A percentile compares a stretch with the other conserved stretches of the same genome.
Conservation (phyloP, 92 coral and sea anemone species). For the Pocillopora grandis region DNA sequence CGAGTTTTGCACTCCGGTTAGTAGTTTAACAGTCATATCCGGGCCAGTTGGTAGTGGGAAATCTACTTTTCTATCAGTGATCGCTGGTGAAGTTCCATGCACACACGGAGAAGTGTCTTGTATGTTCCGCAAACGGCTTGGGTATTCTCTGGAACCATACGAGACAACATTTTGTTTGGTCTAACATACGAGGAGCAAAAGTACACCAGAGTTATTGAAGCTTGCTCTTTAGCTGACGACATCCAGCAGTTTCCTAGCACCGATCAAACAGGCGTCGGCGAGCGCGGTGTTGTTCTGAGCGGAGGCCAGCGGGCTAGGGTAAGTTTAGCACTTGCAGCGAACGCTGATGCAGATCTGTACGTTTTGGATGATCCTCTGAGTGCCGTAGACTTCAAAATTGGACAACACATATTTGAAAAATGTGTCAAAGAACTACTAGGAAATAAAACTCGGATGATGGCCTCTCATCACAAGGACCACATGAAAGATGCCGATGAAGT, state of each 20-base stretch:
- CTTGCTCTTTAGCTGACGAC: constrained; percentile 12
- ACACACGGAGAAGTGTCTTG: neutral
- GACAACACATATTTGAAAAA: constrained; percentile 1
- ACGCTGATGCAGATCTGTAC: constrained; percentile 16
- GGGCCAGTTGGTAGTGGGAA: constrained; percentile 17
- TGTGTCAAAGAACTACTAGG: constrained; percentile 2
- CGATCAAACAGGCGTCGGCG: constrained; percentile 20
- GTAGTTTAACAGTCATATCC: neutral
- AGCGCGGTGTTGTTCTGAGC: constrained; percentile 11
- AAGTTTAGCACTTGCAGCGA: constrained; percentile 17
- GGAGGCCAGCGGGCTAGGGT: constrained; percentile 19
- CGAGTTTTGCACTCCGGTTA: neutral
- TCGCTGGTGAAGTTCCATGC: neutral
- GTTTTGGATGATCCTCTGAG: constrained; percentile 19
- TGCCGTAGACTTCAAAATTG: constrained; percentile 10
- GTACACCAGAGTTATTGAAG: neutral
- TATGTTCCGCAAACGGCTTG: constrained; percentile 14
- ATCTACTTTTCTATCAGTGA: constrained; percentile 8
- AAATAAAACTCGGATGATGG: neutral
- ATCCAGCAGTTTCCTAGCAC: neutral
- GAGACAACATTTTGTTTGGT: constrained; percentile 28
- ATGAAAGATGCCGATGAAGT: constrained; percentile 12
- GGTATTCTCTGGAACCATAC: constrained; percentile 16
- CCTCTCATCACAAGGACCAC: constrained; percentile 2
- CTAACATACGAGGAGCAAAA: neutral